Evolutionary conservation across 2,113 vertebrate species (phyloP).

Genomic region (Solenodon paradoxus): DNA sequence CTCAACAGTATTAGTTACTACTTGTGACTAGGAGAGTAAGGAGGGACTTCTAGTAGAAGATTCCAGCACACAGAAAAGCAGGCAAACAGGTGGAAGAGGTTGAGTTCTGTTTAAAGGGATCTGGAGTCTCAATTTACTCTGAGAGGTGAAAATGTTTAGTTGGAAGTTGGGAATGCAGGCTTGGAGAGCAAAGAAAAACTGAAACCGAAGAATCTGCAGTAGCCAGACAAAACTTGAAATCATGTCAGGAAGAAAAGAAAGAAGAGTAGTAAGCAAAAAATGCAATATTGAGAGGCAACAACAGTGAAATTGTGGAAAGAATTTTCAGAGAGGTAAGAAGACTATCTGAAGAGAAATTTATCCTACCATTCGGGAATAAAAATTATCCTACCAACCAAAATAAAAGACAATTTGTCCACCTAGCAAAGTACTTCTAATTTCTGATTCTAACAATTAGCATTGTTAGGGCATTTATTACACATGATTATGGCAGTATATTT

Average conservation of each 20-base stretch:
- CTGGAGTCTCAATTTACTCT: not conserved
- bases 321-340: not conserved
- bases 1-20: not conserved
- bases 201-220: not conserved
- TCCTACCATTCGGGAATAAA: not conserved
- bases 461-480: not conserved
- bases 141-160: not conserved
- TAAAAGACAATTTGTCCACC: not conserved
- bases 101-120: not conserved
- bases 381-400: not conserved
- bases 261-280: not conserved
- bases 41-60: not conserved
- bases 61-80: not conserved
- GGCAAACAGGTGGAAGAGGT: not conserved
- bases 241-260: not conserved
- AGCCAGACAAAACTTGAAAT: not conserved
- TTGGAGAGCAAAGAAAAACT: not conserved
- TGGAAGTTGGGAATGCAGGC: not conserved
- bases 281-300: not conserved
- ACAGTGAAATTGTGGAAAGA: fast-evolving
- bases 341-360: not conserved
- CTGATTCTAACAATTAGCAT: not conserved
- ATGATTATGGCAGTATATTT: not conserved
- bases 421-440: not conserved
- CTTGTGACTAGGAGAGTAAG: not conserved